Conservation (phyloP, 2,113 vertebrate species). For the Callionymus lyra region DNA sequence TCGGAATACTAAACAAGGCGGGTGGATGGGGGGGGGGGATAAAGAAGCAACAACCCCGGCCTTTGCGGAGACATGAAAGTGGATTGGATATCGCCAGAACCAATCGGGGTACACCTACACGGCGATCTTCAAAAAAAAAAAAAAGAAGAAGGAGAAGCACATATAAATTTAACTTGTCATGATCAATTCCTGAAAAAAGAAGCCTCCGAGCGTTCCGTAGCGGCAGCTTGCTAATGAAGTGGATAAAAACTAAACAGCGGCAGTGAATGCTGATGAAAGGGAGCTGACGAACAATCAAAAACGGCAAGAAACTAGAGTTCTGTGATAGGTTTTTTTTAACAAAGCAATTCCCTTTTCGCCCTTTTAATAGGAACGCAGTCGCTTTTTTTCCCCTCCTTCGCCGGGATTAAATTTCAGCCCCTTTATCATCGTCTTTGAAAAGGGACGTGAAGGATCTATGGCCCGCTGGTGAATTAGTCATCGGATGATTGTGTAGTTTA, state of each 20-base stretch:
- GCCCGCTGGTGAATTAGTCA: not conserved
- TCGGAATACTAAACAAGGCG: conserved; percentile 50
- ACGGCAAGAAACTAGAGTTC: conserved; percentile 8
- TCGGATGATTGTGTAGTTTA: not conserved
- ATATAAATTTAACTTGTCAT: conserved; percentile 44
- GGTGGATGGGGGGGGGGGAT: conserved; percentile 30
- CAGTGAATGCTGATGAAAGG: conserved; percentile 48
- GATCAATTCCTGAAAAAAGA: conserved; percentile 44
- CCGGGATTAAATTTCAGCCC: not conserved
- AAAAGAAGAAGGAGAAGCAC: conserved; percentile 24
- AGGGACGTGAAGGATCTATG: not conserved
- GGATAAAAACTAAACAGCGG: conserved; percentile 47
- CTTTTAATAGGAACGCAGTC: too few species aligned
- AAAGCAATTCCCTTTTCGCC: too few species aligned
- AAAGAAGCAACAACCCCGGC: not conserved
- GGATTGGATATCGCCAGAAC: conserved; percentile 20
- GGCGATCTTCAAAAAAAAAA: not conserved
- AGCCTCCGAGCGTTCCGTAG: conserved; percentile 27
- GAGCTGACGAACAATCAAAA: conserved; percentile 24
- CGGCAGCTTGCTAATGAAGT: conserved; percentile 48
- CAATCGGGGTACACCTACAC: conserved; percentile 4
- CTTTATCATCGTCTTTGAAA: conserved; percentile 1
- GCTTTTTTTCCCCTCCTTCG: conserved; percentile 1
- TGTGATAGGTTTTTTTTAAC: conserved; percentile 8
- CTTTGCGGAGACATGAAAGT: conserved; percentile 29